A percentile compares a stretch with the other conserved stretches of the same genome.
phyloP scores from a whole-genome alignment of 2,888 invertebrate genomes.

The Biston betularia region DNA sequence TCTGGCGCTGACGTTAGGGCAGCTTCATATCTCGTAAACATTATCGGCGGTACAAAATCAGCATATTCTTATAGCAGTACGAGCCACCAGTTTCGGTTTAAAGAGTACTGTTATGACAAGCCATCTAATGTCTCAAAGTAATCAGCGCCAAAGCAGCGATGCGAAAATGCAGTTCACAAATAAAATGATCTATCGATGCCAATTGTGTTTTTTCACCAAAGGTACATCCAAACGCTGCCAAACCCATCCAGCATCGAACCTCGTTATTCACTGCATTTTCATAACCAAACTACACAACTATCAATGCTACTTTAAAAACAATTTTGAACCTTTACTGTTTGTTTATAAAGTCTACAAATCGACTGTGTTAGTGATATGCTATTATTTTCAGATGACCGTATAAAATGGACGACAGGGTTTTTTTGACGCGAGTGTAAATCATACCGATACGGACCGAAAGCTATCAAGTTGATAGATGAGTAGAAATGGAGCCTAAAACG shows the following conservation, averaged over 20 bases:
- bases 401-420: slow-evolving; percentile 67
- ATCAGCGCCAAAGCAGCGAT: too few species aligned
- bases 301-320: not conserved
- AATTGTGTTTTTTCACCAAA: not conserved
- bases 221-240: slow-evolving; percentile 3
- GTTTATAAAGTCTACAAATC: slow-evolving; percentile 4
- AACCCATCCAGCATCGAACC: slow-evolving; percentile 3
- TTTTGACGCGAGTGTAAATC: slow-evolving; percentile 74
- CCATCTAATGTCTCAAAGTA: too few species aligned
- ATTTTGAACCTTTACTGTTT: slow-evolving; percentile 5
- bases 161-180: not conserved
- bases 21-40: too few species aligned
- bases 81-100: too few species aligned
- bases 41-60: too few species aligned
- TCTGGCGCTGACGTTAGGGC: slow-evolving; percentile 42
- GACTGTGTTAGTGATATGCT: not conserved
- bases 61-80: too few species aligned
- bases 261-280: slow-evolving; percentile 14
- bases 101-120: too few species aligned
- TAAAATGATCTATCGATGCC: not conserved
- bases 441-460: slow-evolving; percentile 66
- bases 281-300: slow-evolving; percentile 10
- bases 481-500: slow-evolving; percentile 63
- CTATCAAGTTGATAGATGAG: slow-evolving; percentile 78
- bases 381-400: slow-evolving; percentile 42